A percentile compares a stretch with the other conserved stretches of the same genome.
phyloP scores from a whole-genome alignment of 2,888 invertebrate genomes.

The Mystacides longicornis region DNA sequence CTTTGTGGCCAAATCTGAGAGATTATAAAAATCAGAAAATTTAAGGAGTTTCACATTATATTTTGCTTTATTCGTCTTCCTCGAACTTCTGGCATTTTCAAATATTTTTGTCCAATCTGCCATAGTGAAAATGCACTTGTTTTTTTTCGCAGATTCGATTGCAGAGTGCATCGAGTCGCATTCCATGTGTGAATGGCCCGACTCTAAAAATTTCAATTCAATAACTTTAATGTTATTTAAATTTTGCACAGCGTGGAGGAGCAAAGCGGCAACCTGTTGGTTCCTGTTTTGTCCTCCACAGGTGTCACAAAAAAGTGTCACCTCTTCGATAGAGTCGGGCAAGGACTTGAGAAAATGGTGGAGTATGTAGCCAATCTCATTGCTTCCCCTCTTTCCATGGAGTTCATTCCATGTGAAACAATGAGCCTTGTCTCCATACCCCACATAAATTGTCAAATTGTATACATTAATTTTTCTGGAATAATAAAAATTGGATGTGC shows the following conservation, averaged over 20 bases:
- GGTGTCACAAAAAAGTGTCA: conserved; percentile 4
- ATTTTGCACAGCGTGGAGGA: background rate
- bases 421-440: background rate
- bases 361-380: background rate
- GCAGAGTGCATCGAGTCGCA: conserved; percentile 9
- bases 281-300: conserved; percentile 8
- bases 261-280: background rate
- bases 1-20: background rate
- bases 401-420: conserved; percentile 5
- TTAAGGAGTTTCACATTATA: background rate
- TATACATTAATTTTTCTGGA: background rate
- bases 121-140: background rate
- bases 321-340: background rate
- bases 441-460: conserved; percentile 3
- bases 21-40: conserved; percentile 1
- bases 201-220: conserved; percentile 7
- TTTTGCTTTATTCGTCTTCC: background rate
- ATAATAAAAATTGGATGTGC: background rate
- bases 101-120: background rate
- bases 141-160: conserved; percentile 3
- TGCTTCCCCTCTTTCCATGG: conserved; percentile 1
- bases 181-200: conserved; percentile 13
- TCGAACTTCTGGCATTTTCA: background rate
- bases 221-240: background rate
- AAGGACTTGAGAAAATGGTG: background rate